Conservation (phyloP, 2,113 vertebrate species). For the Strix aluco region DNA sequence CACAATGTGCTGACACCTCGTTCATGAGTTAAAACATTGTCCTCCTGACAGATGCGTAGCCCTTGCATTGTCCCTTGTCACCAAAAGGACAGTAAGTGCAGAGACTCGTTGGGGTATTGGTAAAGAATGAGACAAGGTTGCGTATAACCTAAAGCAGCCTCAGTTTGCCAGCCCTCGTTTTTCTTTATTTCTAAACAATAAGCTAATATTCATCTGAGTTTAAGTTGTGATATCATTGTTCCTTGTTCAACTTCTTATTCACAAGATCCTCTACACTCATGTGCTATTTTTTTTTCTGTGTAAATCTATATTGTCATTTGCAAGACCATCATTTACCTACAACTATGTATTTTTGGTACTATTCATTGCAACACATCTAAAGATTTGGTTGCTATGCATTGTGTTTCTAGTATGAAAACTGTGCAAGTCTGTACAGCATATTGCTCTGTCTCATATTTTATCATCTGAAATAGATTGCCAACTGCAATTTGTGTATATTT, state of each 20-base stretch:
- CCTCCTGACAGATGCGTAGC: neutral
- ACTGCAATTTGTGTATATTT: slow-evolving; percentile 10
- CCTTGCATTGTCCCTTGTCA: neutral
- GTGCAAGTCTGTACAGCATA: neutral
- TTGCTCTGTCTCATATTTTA: neutral
- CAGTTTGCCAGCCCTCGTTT: neutral
- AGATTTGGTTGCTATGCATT: neutral
- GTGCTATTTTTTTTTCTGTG: rapidly evolving
- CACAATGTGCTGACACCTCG: neutral
- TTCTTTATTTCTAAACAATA: neutral
- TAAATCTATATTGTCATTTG: neutral
- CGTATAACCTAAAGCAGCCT: neutral
- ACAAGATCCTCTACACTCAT: neutral
- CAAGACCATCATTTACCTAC: neutral
- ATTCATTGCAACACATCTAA: neutral
- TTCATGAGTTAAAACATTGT: neutral
- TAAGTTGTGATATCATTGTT: neutral
- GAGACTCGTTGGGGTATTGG: neutral
- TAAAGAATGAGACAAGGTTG: neutral
- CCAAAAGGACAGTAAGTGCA: neutral
- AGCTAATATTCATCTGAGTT: neutral
- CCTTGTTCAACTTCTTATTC: neutral
- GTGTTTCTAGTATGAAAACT: neutral
- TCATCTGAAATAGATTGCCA: slow-evolving; percentile 37
- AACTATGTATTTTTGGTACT: neutral